phyloP scores from a whole-genome alignment of 2,113 vertebrate species.

The Notechis scutatus region DNA sequence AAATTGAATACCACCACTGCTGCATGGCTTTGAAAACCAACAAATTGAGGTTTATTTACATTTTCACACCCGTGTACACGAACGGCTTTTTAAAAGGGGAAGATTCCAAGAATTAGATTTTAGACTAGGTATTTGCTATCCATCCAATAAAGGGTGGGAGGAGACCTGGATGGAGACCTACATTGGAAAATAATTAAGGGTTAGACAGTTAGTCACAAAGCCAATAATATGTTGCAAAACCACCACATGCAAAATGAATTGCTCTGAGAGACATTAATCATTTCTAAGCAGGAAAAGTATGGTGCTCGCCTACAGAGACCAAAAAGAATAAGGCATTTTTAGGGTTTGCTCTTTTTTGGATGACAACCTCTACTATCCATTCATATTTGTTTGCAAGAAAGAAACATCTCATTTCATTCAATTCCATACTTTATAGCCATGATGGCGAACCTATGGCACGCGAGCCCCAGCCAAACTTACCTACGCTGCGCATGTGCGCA shows the following conservation, averaged over 20 bases:
- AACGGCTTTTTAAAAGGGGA: neutral
- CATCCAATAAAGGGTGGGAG: neutral
- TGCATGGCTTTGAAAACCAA: neutral
- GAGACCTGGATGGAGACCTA: neutral
- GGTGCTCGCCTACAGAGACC: neutral
- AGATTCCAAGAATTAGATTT: neutral
- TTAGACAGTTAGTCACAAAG: neutral
- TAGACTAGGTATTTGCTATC: neutral
- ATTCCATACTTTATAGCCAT: neutral
- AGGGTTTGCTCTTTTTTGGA: neutral
- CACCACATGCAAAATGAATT: neutral
- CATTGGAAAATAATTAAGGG: neutral
- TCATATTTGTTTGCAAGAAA: neutral
- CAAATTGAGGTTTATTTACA: neutral
- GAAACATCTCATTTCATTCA: neutral
- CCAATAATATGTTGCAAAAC: neutral
- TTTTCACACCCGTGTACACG: neutral
- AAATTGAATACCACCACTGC: too few species aligned
- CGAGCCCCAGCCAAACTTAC: too few species aligned
- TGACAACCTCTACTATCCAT: neutral
- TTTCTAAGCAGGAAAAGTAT: neutral
- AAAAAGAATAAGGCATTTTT: neutral
- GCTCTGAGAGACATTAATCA: neutral
- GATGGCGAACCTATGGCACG: too few species aligned
- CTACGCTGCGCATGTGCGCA: too few species aligned